Evolutionary conservation across 2,888 invertebrate genomes (phyloP), one percentile per base, ranked within the genome.

Genomic region (Smittia sp.): DNA sequence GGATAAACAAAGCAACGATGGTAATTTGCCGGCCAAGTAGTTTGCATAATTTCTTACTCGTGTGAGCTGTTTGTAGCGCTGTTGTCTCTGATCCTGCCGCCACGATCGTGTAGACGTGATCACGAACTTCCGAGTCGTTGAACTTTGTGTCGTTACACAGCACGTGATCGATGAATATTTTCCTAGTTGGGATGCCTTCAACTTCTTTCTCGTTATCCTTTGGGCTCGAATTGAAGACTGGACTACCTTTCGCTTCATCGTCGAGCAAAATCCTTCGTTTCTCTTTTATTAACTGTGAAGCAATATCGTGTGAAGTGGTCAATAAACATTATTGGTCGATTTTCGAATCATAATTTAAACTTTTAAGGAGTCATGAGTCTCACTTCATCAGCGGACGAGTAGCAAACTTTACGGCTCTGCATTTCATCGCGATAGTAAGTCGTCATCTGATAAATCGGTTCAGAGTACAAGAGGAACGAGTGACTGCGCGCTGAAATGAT

Each of bases 131-230:
- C 24, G 32, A 3, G 27, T 73, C 73, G 15, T 25, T 73, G 18
- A 73, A 73, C 27, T 73, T 73, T 18, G 73, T 73, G 18, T 73
- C 73, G 32, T 73, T 73, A 25, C 65, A 73, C 2, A 73, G 24
- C 11, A 73, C 73, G 46, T 73, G 73, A 52, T 73, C 73, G 25
- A 73, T 73, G n/a, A 73, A 73, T 13, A 73, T 73, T n/a, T 73
- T 73, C 22, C 73, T 32, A 15, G 73, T 73, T 65, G 65, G 63
- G 15, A 65, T 46, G 15, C 41, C 46, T 15, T 41, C 65, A 9
- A 46, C n/a, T 58, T 58, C 58, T 1, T 4, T 18, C 22, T 58
- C 11, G 13, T 18, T 18, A 22, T 2, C 22, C 15, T 46, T 46
- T 7, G 39, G 7, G 39, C 13, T 7, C 46, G 6, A 11, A n/a